Evolutionary conservation across 2,888 invertebrate genomes (phyloP), one percentile per base, ranked within the genome.

Genomic region (Philhelius pedissequus): DNA sequence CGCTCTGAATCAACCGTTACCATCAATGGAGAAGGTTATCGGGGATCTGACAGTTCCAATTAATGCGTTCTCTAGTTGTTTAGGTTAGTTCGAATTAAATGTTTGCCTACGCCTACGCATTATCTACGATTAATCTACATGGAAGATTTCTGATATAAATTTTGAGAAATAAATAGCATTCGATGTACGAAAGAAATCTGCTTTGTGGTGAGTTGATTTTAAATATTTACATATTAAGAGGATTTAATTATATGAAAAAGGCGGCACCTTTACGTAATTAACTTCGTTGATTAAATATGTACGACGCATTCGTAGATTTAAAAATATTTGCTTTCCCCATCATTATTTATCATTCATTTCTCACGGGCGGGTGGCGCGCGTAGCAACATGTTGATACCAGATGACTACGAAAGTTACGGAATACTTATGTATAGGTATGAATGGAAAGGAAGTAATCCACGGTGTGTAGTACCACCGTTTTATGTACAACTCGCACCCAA

Each of bases 381-480:
- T 30, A 78, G 48, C 84, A 84, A 84, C 84, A 76, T 71, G 84
- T 80, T 79, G 66, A 75, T 79, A 62, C 70, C 45, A 75, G 30
- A 75, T 79, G 78, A 58, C 73, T n/a, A n/a, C n/a, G n/a, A n/a
- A n/a, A n/a, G 69, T 27, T 43, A 56, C 20, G 4, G 13, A n/a
- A n/a, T 13, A 13, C 3, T 13, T 11, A 9, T 9, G 20, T 45
- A 15, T 45, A 45, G 20, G 13, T 30, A 18, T 27, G 27, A 45
- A 45, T 30, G 32, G n/a, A 48, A 35, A 38, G 60, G 56, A 83
- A 74, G 62, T 56, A 70, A 64, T 75, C 40, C 64, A 76, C 58
- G 52, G 56, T 64, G 58, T 48, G 52, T 40, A 54, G 48, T 11
- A 56, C 30, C 20, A 48, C 13, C 20, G 32, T 48, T 25, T 48